Base-by-base conservation (phyloP, 2,113 vertebrate genomes). In the Zingel zingel region DNA sequence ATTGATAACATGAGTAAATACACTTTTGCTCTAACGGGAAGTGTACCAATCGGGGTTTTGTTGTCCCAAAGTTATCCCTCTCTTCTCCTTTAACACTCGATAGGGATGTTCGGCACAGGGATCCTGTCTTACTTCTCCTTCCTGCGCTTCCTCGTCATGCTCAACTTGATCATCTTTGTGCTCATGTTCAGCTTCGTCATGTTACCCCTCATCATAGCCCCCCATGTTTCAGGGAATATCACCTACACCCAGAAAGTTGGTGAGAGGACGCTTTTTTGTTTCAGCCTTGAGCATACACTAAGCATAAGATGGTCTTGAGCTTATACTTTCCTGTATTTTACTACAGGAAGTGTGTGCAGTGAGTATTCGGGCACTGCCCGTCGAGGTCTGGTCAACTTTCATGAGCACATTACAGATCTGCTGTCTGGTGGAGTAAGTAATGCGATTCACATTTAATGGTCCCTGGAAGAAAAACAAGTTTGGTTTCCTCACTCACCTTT, bases 91-190 rank as follows among this genome's bases (percentile, higher is more conserved):
- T 16, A 43, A 25, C 21, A 57, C 91, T 76, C 92, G 73, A 13
- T 57, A 99, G 98, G 97, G 48, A 98, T 97, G 95, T 99, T 97
- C 78, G 98, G 98, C 82, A 97, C 97, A 0, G 97, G 97, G 13
- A 97, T 99, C 86, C 95, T 97, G 84, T 98, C 98, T 13, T 99
- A 99, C 84, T 99, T 99, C 92, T 98, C 96, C 23, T 99, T 99
- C 93, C 94, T 99, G 65, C 96, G 98, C 56, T 99, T 98, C 91
- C 92, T 99, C 88, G 98, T 99, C 21, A 58, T 97, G 77, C 95
- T 99, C 89, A 99, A 99, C 87, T 86, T 97, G 62, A 78, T 97
- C 53, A 97, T 97, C 77, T 99, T 99, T 83, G 78, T 98, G 43
- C 87, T 99, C 82, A 96, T 99, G 95, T 99, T 99, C 85, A 75